Conservation (phyloP, 2,888 invertebrate species). For the Neoascia interrupta region DNA sequence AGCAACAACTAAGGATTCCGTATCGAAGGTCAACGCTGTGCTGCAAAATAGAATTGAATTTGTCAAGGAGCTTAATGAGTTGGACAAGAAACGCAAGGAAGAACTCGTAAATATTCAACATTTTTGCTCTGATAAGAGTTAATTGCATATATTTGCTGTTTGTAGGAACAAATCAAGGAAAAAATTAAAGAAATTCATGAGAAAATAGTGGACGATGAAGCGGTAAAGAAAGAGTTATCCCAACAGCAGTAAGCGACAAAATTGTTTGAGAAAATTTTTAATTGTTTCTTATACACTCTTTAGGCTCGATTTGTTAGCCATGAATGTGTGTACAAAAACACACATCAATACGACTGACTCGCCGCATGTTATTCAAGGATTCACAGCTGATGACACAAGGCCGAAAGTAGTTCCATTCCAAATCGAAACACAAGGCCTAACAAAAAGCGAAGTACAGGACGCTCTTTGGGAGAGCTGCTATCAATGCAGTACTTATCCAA, state of each 20-base stretch:
- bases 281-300: no score
- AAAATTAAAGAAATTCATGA: conserved; percentile 12
- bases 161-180: conserved; percentile 19
- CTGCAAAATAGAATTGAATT: conserved; percentile 18
- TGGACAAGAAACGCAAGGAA: conserved; percentile 15
- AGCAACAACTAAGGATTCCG: conserved; percentile 27
- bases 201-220: conserved; percentile 31
- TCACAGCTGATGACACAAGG: conserved; percentile 8
- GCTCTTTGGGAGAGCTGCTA: conserved; percentile 33
- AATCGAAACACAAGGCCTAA: conserved; percentile 7
- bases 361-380: conserved; percentile 30
- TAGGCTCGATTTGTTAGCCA: conserved; percentile 23
- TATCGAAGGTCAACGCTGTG: not conserved
- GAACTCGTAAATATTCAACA: conserved; percentile 22
- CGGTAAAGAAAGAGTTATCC: no score
- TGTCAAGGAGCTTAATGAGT: conserved; percentile 23
- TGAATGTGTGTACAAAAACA: conserved; percentile 34
- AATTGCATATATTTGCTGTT: not conserved
- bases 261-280: no score
- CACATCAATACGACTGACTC: conserved; percentile 24
- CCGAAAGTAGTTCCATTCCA: conserved; percentile 20
- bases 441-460: conserved; percentile 12
- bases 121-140: not conserved
- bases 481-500: conserved; percentile 4
- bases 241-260: no score